Base-by-base conservation (phyloP, 2,888 invertebrate species). In the Epinotia bilunana region DNA sequence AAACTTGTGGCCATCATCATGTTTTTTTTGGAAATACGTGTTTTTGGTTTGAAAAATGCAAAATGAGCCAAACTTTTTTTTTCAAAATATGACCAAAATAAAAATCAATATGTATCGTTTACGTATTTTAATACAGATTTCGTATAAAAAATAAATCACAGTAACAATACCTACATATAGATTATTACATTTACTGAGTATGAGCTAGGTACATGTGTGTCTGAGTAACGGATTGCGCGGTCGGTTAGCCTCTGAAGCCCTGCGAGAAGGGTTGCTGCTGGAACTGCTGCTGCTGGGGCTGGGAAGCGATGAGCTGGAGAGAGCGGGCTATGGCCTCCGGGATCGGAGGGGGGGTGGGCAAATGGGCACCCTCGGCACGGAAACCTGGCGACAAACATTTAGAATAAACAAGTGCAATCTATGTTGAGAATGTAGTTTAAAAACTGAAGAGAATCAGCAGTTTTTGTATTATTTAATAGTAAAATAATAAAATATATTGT, bases 291-390 rank as follows among this genome's bases (percentile, higher is more conserved):
- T 91, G 90, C 57, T 87, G 87, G 23, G 91, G 89, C 74, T 88
- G 88, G 57, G 88, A 84, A 9, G 84, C 85, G 84, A 90, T 92
- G 87, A 88, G 89, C 77, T 91, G 91, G 33, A 95, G 91, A 16
- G 95, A 86, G 73, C 95, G 94, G 78, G 86, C 87, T 83, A 95
- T 95, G 28, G 95, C 95, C 76, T 93, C 95, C 13, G 95, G 95
- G 83, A 95, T 95, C 43, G 95, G 95, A 23, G 95, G 95, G 77
- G 95, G 94, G n/a, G 95, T 95, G 64, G 96, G 95, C 72, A 95
- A 85, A 78, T 95, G 95, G 63, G 95, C 95, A 43, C 95, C 95
- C 78, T 94, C 91, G 49, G 95, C 90, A 71, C 92, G 95, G 94
- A 95, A 96, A 86, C 95, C 95, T 94, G 88, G n/a, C 78, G 83